Conservation (phyloP, 2,113 vertebrate species). For the Rhinichthys klamathensis region DNA sequence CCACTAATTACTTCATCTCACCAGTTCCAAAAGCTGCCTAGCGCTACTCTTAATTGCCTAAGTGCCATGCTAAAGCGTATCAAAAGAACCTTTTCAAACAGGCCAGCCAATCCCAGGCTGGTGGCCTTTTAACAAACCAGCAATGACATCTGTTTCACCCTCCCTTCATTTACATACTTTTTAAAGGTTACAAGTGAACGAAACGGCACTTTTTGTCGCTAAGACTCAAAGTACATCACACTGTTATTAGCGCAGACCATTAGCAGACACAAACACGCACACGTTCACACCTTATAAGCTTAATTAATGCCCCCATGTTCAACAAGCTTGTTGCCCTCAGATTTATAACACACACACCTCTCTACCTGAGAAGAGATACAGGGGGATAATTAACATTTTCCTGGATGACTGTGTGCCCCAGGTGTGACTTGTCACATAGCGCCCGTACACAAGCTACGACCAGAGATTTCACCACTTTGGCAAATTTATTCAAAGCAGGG, state of each 20-base stretch:
- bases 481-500: slow-evolving; percentile 74
- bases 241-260: slow-evolving; percentile 11
- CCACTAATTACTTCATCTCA: slow-evolving; percentile 76
- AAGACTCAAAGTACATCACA: slow-evolving; percentile 1
- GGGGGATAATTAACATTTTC: slow-evolving; percentile 73
- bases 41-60: slow-evolving; percentile 75
- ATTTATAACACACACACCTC: slow-evolving; percentile 32
- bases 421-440: slow-evolving; percentile 71
- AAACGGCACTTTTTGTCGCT: neutral
- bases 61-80: slow-evolving; percentile 71
- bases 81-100: slow-evolving; percentile 74
- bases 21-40: slow-evolving; percentile 72
- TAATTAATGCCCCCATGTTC: slow-evolving; percentile 26
- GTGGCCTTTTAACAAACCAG: slow-evolving; percentile 66
- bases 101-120: slow-evolving; percentile 66
- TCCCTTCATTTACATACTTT: slow-evolving; percentile 70
- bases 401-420: slow-evolving; percentile 65
- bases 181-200: slow-evolving; percentile 71
- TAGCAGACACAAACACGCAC: slow-evolving; percentile 5
- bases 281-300: slow-evolving; percentile 17
- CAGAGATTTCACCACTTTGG: slow-evolving; percentile 61
- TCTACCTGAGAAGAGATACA: slow-evolving; percentile 65
- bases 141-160: slow-evolving; percentile 69
- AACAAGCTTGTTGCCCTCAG: slow-evolving; percentile 20
- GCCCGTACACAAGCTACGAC: slow-evolving; percentile 50